Conservation (phyloP, 1,140 invertebrate species). For the Cotesia glomerata region DNA sequence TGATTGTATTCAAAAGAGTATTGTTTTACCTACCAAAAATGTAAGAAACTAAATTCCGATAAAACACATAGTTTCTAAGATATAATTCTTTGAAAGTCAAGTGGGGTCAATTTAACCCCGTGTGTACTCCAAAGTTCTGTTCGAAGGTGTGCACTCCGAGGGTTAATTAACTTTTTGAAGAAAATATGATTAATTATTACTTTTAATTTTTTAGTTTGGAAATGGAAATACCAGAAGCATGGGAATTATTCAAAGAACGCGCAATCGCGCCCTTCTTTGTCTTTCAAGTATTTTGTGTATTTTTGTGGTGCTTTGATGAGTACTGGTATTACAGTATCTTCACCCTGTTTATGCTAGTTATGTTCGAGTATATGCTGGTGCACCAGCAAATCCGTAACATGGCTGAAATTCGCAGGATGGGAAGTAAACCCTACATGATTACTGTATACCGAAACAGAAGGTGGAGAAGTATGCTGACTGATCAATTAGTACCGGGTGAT, state of each 20-base stretch:
- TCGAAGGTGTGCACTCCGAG: no score
- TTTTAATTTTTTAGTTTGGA: conserved; percentile 70
- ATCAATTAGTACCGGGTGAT: conserved; percentile 94
- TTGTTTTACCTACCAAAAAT: no score
- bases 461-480: conserved; percentile 87
- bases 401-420: conserved; percentile 99
- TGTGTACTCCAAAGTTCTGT: no score
- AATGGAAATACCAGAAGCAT: conserved; percentile 94
- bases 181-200: conserved; percentile 12
- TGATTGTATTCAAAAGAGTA: no score
- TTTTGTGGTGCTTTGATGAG: conserved; percentile 97
- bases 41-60: no score
- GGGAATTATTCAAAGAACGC: conserved; percentile 95
- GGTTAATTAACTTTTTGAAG: not conserved
- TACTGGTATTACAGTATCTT: conserved; percentile 99
- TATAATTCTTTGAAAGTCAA: no score
- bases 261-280: conserved; percentile 99
- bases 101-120: no score
- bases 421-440: conserved; percentile 93
- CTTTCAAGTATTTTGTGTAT: conserved; percentile 91
- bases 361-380: conserved; percentile 98
- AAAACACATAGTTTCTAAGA: no score
- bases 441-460: conserved; percentile 90
- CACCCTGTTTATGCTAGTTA: conserved; percentile 95
- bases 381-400: conserved; percentile 98